Base-by-base conservation (phyloP, 2,797 vertebrate species). In the Odontamblyopus rebecca region DNA sequence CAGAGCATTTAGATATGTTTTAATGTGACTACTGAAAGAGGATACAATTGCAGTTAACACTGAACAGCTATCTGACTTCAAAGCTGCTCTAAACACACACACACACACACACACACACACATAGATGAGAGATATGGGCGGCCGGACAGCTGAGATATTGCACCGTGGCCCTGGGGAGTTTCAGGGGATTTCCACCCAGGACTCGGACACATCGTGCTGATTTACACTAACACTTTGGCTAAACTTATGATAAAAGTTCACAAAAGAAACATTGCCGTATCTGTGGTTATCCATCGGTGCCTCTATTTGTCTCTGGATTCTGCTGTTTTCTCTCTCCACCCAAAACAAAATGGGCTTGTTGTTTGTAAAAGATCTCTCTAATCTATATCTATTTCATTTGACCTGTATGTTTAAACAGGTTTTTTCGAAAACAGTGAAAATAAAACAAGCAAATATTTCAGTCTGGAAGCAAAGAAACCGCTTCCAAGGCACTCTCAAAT, bases 211-310 rank as follows among this genome's bases (percentile, higher is more conserved):
- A 72, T 86, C 78, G 76, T 8, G 81, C 89, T 91, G 91, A 92
- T 91, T 91, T 92, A 92, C 89, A 86, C 88, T 82, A 89, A 92
- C 89, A 89, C 89, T 89, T 89, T 90, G 89, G 89, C 88, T 90
- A 92, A 92, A 92, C 89, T 89, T 89, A 82, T 80, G 85, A 90
- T 88, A 88, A 89, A 90, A 89, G 87, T 89, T 91, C 88, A 89
- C 84, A 73, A 81, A 86, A 85, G 83, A 88, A 90, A 86, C 84
- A 81, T 81, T 66, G 78, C 73, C 29, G 61, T 82, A 81, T 89
- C 76, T 78, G 74, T 84, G 80, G 78, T 77, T 81, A 86, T 89
- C 82, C 60, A 69, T 88, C 86, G 85, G 48, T 56, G 29, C 78
- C 70, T 73, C 77, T 38, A 84, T 89, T 72, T 38, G 72, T 84